Conservation (phyloP, 2,113 vertebrate genomes). For the Oreocharis arfaki region DNA sequence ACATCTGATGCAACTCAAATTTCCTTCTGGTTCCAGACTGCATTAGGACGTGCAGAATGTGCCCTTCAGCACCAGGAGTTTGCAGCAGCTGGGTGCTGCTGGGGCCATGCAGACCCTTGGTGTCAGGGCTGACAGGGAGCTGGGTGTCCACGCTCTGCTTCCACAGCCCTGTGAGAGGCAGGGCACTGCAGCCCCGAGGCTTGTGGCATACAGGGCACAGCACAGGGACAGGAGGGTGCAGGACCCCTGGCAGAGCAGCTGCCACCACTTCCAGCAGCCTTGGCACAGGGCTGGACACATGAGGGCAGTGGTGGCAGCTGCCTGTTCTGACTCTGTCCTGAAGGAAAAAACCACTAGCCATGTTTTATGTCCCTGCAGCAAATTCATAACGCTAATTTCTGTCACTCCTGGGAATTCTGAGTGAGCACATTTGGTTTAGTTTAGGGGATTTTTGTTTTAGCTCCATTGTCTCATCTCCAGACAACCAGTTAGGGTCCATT, state of each 20-base stretch:
- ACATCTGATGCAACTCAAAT: slow-evolving; percentile 28
- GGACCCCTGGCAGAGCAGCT: neutral
- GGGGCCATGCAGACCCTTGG: neutral
- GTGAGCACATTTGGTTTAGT: accelerated
- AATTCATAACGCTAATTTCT: neutral
- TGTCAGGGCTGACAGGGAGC: neutral
- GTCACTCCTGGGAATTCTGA: neutral
- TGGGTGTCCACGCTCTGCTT: neutral
- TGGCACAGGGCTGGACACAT: neutral
- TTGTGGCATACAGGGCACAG: neutral
- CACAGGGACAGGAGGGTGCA: accelerated
- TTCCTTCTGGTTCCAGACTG: slow-evolving; percentile 33
- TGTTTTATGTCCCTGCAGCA: neutral
- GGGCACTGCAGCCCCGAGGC: neutral
- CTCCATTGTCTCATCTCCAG: neutral
- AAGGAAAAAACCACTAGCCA: neutral
- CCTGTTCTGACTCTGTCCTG: neutral
- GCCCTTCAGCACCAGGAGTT: neutral
- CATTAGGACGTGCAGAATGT: neutral
- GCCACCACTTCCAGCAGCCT: neutral
- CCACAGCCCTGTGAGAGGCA: neutral
- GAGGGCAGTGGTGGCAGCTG: neutral
- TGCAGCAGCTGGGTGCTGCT: neutral
- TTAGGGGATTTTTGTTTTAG: neutral
- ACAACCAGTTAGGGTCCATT: neutral